A percentile compares a stretch with the other conserved stretches of the same genome.
phyloP scores from a whole-genome alignment of 1,140 invertebrate species.

The Apis mellifera region Amel_HAv3.1 CM009940.2:7992001-7992500 shows the following conservation, averaged over 20 bases:
- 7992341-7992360: neutral
- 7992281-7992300: neutral
- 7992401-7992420: too few relatives aligned
- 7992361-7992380: too few relatives aligned
- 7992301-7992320: slow-evolving; percentile 11
- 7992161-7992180: slow-evolving; percentile 18
- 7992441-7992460: slow-evolving; percentile 1
- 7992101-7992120: neutral
- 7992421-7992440: neutral
- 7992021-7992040: neutral
- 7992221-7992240: slow-evolving; percentile 26
- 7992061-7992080: neutral
- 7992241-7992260: neutral
- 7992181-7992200: slow-evolving; percentile 19
- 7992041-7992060: neutral
- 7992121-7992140: neutral
- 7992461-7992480: too few relatives aligned
- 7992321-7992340: neutral
- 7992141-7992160: neutral
- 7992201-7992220: slow-evolving; percentile 47
- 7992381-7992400: too few relatives aligned
- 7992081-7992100: neutral
- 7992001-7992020: neutral
- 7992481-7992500: neutral
- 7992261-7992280: neutral